phyloP scores from a whole-genome alignment of 64 coral and sea anemone genomes.

The Stichodactyla mertensii region DNA sequence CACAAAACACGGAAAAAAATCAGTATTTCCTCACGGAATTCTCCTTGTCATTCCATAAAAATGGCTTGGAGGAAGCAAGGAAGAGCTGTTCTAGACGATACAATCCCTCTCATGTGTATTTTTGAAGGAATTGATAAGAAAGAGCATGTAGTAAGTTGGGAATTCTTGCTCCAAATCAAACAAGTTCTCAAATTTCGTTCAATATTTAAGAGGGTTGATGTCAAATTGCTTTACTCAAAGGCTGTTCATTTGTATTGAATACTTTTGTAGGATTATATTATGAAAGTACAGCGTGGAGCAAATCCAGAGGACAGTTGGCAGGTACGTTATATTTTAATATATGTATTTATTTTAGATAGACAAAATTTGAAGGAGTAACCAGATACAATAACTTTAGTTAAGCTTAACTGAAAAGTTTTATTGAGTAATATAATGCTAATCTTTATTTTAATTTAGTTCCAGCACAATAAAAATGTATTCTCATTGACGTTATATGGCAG shows the following conservation, averaged over 20 bases:
- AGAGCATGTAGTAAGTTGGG: constrained; percentile 71
- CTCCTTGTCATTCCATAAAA: neutral
- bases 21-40: neutral
- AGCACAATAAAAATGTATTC: neutral
- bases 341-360: constrained; percentile 1
- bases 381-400: neutral
- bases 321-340: constrained; percentile 22
- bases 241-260: constrained; percentile 10
- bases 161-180: neutral
- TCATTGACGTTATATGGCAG: neutral
- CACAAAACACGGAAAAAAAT: neutral
- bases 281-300: constrained; percentile 93
- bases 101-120: constrained; percentile 69
- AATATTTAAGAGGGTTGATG: neutral
- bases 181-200: neutral
- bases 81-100: constrained; percentile 61
- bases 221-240: neutral
- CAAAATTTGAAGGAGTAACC: neutral
- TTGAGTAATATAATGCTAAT: too few relatives aligned
- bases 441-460: neutral
- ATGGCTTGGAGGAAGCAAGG: constrained; percentile 67
- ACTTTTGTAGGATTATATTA: constrained; percentile 79
- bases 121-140: constrained; percentile 92
- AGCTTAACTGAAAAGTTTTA: too few relatives aligned
- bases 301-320: constrained; percentile 91